These are phyloP conservation scores for Noctuana brunneofusca DNA, from an alignment of 2,888 invertebrate genomes.

Conservation along the genomic window DNA sequence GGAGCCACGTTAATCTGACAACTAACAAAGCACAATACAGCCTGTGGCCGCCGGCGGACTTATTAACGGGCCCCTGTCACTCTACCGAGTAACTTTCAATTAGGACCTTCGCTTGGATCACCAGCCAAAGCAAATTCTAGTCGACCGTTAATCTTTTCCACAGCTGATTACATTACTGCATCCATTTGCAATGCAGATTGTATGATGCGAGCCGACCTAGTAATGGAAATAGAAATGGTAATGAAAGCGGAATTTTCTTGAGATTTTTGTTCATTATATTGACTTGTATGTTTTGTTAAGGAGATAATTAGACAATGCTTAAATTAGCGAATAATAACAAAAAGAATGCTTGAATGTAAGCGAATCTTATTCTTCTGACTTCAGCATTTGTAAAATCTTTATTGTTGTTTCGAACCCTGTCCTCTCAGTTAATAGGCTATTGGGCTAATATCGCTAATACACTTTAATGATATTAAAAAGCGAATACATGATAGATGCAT, in stretches of 20 bases:
- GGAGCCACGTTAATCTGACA: conserved; percentile 62
- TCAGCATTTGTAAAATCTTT: not conserved
- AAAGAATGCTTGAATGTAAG: no score
- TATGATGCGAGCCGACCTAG: not conserved
- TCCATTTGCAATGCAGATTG: conserved; percentile 8
- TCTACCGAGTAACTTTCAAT: conserved; percentile 60
- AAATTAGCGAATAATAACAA: conserved; percentile 39
- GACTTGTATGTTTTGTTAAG: conserved; percentile 30
- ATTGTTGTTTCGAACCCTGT: no score
- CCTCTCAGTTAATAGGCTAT: no score
- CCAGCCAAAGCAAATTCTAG: conserved; percentile 15
- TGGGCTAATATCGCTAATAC: no score
- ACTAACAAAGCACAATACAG: conserved; percentile 56
- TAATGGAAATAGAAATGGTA: conserved; percentile 28
- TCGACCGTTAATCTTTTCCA: conserved; percentile 16
- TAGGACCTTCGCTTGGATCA: conserved; percentile 44
- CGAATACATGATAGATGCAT: no score
- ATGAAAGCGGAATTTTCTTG: not conserved
- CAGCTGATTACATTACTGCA: conserved; percentile 20
- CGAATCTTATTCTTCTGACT: not conserved
- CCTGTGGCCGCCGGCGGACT: conserved; percentile 50
- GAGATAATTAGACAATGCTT: conserved; percentile 39
- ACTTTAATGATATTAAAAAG: no score
- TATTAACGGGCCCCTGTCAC: conserved; percentile 62
- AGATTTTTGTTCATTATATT: not conserved